Conservation (phyloP, 2,113 vertebrate species). For the Callorhinus ursinus region DNA sequence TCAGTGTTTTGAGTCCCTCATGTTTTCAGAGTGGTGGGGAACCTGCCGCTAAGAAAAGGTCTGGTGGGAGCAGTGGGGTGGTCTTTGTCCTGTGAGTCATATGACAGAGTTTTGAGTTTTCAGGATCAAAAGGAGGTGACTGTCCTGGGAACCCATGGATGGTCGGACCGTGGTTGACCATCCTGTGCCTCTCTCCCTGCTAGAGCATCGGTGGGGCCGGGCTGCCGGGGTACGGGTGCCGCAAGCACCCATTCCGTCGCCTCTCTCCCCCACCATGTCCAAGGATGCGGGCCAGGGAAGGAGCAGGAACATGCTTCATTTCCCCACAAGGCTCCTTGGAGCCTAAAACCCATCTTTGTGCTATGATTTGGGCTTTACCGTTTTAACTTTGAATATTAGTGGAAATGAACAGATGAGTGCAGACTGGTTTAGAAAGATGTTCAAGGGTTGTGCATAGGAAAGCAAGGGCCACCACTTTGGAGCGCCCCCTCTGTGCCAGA, state of each 20-base stretch:
- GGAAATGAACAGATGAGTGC: background rate
- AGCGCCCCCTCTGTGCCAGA: too few relatives aligned
- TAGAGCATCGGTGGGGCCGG: background rate
- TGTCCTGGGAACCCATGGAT: background rate
- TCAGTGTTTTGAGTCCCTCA: background rate
- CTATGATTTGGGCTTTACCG: background rate
- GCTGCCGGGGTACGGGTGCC: too few relatives aligned
- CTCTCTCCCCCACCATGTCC: background rate
- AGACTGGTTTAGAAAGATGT: too few relatives aligned
- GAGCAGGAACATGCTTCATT: background rate
- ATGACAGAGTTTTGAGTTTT: background rate
- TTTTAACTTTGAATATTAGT: background rate
- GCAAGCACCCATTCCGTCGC: background rate
- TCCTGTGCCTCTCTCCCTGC: accelerated
- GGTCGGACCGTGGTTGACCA: background rate
- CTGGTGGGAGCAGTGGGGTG: background rate
- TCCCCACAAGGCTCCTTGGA: background rate
- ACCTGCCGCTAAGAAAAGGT: background rate
- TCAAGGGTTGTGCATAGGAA: background rate
- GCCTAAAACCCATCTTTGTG: background rate
- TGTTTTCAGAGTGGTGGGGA: background rate
- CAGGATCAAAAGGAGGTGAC: background rate
- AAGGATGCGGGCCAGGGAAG: background rate
- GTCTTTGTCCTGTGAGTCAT: background rate
- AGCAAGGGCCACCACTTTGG: background rate